Base-by-base conservation (phyloP, 2,113 vertebrate genomes). In the Chloebia gouldiae region DNA sequence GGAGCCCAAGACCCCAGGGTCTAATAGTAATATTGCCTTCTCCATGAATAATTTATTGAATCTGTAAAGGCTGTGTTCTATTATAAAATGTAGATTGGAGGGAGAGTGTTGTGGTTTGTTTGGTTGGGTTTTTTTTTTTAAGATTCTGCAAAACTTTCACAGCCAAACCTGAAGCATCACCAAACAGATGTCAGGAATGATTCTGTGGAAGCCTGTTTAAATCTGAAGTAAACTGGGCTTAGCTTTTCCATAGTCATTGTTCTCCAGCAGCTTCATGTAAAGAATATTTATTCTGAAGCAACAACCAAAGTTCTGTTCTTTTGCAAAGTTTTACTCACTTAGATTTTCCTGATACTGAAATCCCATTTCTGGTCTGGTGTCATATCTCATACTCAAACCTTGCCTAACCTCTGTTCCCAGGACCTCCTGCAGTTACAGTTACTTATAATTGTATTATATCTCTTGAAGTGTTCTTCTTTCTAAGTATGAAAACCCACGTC, bases 21-120 rank as follows among this genome's bases (percentile, higher is more conserved):
- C 96, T 97, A 94, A 90, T 93, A 96, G 93, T 93, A 97, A 96
- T 97, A 93, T 95, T 96, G 81, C 71, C 94, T 96, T 81, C 49
- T 70, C 15, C 71, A 96, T 97, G 96, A 97, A 97, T 97, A 96
- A 98, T 97, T 97, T 93, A 88, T 92, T 71, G 81, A 70, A 69
- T 80, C 81, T 81, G 70, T 91, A 79, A 81, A 87, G 86, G 75
- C 86, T 49, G 7, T 85, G 51, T 75, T 95, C 92, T 89, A 47
- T 70, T 91, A 80, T 20, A 73, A 92, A 95, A 81, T 42, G 86
- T 72, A 90, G 92, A 92, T 70, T 90, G 60, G 27, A 83, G 78
- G 30, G 59, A 91, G 15, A 22, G 15, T 61, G 22, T n/a, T 60
- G 18, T 76, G 5, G 19, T 27, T 49, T 59, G 16, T 39, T 75